Conservation (phyloP, 2,113 vertebrate species). For the Neolamprologus kungweensis region DNA sequence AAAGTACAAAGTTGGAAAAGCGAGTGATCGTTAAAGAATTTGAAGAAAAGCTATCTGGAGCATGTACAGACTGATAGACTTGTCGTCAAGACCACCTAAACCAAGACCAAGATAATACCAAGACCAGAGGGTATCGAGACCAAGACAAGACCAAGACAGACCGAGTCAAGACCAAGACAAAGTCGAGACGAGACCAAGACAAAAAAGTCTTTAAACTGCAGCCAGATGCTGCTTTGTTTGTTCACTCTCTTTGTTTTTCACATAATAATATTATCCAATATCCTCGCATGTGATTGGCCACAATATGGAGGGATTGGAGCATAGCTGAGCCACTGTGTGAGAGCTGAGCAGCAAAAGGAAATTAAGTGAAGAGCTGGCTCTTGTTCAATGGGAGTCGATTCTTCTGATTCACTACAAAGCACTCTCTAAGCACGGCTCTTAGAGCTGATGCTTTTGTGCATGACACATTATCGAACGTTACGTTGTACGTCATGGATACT, state of each 20-base stretch:
- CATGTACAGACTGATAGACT: background rate
- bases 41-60: background rate
- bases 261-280: background rate
- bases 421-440: background rate
- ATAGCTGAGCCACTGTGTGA: background rate
- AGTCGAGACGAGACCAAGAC: background rate
- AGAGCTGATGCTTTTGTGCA: background rate
- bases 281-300: background rate
- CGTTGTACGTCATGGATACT: background rate
- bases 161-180: background rate
- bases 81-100: accelerated
- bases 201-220: background rate
- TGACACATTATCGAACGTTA: accelerated
- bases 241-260: background rate
- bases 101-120: background rate
- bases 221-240: background rate
- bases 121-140: background rate
- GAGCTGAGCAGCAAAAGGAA: background rate
- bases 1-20: background rate
- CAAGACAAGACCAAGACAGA: background rate
- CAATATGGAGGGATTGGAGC: background rate
- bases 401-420: background rate
- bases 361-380: background rate
- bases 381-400: background rate
- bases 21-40: background rate